Base-by-base conservation (phyloP, 1,140 invertebrate genomes). In the Heterodera schachtii region DNA sequence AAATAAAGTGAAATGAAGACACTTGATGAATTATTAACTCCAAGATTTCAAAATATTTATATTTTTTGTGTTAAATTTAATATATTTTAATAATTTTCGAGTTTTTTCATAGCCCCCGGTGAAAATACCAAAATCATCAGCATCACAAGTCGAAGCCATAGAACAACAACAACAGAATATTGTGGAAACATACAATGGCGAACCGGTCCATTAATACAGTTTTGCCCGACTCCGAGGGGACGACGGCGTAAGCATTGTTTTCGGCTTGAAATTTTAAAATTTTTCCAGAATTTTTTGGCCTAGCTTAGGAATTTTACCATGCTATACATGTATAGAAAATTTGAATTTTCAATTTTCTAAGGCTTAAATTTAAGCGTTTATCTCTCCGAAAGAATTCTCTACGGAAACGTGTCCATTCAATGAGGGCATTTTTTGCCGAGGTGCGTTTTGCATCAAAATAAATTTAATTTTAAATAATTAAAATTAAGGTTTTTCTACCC, bases 401-500 rank as follows among this genome's bases (percentile, higher is more conserved):
- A 13, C 64, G 41, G 46, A 21, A 66, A 80, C 80, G 47, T 66
- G 60, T 21, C n/a, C 76, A 78, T 41, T 69, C 66, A 43, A 16
- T 49, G 46, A 69, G 44, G 47, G 76, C 76, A 31, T 44, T 78
- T 67, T 78, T 78, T 67, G 64, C 57, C 16, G 57, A 60, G 57
- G 57, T 60, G 11, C 16, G 57, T 60, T 16, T n/a, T n/a, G n/a
- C n/a, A n/a, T n/a, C n/a, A n/a, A n/a, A n/a, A n/a, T 52, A 78
- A 57, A 44, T 46, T 46, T 80, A 41, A 77, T 83, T 7, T 57
- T 60, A n/a, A n/a, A n/a, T n/a, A 9, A 9, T 52, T 52, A 6
- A 49, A 52, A 52, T 70, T 73, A 70, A 78, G 81, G 92, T 95
- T 71, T 96, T 97, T 90, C 90, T 97, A 49, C 94, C 95, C 2